A percentile compares a stretch with the other conserved stretches of the same genome.
These are phyloP conservation scores for Fukomys damarensis DNA, from an alignment of 2,113 vertebrate species.

Conservation along the genomic window DNA sequence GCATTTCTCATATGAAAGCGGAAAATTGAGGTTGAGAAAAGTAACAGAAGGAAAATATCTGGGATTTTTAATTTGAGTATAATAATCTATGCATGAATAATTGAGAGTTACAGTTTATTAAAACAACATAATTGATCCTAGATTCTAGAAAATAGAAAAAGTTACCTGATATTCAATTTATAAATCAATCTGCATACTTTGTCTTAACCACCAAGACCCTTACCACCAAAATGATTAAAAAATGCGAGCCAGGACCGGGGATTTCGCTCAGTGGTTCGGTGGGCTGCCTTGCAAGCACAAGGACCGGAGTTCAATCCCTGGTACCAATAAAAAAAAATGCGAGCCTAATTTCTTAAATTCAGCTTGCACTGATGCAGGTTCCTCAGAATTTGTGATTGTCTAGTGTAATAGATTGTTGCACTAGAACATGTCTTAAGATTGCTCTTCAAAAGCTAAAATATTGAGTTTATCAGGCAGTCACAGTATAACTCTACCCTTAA, in stretches of 20 bases:
- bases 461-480: background rate
- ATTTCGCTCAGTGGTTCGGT: no score
- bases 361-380: background rate
- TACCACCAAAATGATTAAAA: background rate
- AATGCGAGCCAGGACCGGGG: background rate
- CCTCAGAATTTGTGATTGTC: background rate
- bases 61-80: background rate
- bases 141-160: background rate
- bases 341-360: background rate
- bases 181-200: background rate
- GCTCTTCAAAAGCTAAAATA: slow-evolving; percentile 15
- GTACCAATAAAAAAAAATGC: background rate
- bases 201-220: background rate
- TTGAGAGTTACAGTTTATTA: background rate
- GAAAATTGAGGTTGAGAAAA: background rate
- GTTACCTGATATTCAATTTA: background rate
- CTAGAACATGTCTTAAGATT: background rate
- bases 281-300: no score
- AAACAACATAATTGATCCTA: background rate
- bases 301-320: no score
- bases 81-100: background rate
- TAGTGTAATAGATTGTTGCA: background rate
- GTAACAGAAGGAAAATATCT: background rate
- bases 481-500: background rate
- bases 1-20: slow-evolving; percentile 9